Conservation (phyloP, 2,797 vertebrate genomes). For the Danio tinwini region DNA sequence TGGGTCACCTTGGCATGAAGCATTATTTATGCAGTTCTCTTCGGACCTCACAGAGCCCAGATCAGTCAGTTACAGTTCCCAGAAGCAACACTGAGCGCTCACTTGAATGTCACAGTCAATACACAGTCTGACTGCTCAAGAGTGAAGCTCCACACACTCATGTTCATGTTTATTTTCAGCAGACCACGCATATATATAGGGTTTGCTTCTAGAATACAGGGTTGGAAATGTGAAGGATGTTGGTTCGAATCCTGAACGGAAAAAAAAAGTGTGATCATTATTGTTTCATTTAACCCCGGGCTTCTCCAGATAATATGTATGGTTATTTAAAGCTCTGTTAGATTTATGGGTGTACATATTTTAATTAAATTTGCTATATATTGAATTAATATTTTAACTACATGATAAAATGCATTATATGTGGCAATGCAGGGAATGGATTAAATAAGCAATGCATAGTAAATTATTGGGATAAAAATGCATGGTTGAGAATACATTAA, state of each 20-base stretch:
- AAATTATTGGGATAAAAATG: neutral
- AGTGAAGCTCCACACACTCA: conserved; percentile 6
- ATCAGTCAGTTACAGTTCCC: conserved; percentile 60
- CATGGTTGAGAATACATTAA: neutral
- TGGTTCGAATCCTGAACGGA: neutral
- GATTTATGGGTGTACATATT: neutral
- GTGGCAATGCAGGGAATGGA: neutral
- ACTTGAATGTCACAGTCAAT: conserved; percentile 49
- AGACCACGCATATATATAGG: conserved; percentile 4
- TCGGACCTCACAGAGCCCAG: conserved; percentile 49
- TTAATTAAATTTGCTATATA: neutral
- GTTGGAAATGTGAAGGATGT: neutral
- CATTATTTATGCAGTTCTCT: conserved; percentile 60
- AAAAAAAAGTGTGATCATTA: neutral
- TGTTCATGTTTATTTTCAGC: conserved; percentile 4
- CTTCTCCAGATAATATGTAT: neutral
- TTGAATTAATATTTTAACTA: neutral
- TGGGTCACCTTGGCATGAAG: conserved; percentile 65
- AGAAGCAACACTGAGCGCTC: conserved; percentile 35
- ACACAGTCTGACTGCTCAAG: conserved; percentile 39
- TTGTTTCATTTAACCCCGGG: neutral
- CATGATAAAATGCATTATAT: neutral
- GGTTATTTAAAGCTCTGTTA: neutral
- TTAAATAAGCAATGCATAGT: neutral
- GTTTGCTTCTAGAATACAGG: neutral